Conservation (phyloP, 2,113 vertebrate genomes). For the Aegotheles bennettii region DNA sequence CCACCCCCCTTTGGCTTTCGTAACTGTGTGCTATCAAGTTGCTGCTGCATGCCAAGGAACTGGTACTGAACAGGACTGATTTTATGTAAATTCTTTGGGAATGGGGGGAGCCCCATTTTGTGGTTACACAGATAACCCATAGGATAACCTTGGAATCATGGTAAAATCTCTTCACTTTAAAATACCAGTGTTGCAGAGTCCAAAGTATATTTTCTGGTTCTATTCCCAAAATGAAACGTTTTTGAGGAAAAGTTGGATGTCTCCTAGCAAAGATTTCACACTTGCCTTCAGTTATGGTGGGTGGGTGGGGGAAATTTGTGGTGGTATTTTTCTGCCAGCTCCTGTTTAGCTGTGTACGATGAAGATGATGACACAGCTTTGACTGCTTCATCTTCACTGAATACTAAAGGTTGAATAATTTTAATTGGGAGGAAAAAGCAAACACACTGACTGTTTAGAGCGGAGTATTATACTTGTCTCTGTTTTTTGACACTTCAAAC, state of each 20-base stretch:
- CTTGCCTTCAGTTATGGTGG: neutral
- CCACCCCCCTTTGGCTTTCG: neutral
- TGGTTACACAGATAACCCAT: neutral
- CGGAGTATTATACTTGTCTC: neutral
- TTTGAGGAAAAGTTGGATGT: neutral
- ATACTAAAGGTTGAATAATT: neutral
- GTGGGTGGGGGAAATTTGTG: neutral
- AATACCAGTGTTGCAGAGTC: neutral
- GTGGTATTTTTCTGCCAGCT: neutral
- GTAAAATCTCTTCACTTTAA: neutral
- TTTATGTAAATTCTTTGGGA: neutral
- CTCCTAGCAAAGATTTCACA: neutral
- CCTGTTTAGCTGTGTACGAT: neutral
- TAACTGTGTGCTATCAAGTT: neutral
- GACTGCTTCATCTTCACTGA: constrained; percentile 4
- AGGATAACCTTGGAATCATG: neutral
- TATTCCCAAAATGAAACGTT: neutral
- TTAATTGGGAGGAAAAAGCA: neutral
- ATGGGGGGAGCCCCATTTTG: neutral
- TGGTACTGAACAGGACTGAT: neutral
- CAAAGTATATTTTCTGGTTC: neutral
- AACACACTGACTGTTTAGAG: neutral
- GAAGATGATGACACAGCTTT: neutral
- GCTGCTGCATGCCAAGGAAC: neutral
- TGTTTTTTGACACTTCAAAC: neutral